These are phyloP conservation scores for Diachasmimorpha longicaudata DNA, from an alignment of 1,140 invertebrate species.

Conservation along the genomic window DNA sequence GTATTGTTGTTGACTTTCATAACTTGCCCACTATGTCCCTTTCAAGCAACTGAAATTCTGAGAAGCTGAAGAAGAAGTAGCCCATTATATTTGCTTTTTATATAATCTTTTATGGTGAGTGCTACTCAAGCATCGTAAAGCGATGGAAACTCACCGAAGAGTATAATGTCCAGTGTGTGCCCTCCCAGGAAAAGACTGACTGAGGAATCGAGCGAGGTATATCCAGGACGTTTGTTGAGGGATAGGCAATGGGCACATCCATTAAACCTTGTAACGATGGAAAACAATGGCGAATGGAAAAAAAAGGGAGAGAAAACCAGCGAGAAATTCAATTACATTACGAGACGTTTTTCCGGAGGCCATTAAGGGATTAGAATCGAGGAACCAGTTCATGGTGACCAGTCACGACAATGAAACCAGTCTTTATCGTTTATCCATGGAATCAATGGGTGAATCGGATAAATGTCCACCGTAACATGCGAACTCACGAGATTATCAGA, in stretches of 20 bases:
- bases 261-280: constrained; percentile 30
- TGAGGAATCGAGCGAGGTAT: background rate
- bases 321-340: constrained; percentile 32
- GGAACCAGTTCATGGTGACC: constrained; percentile 20
- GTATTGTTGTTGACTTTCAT: background rate
- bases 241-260: constrained; percentile 21
- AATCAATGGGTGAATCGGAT: background rate
- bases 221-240: constrained; percentile 9
- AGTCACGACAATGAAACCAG: constrained; percentile 28
- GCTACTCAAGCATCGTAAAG: constrained; percentile 17
- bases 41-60: background rate
- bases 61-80: background rate
- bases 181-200: background rate
- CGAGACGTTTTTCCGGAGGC: constrained; percentile 26
- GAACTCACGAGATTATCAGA: background rate
- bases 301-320: constrained; percentile 9
- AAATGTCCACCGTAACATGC: background rate
- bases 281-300: constrained; percentile 28
- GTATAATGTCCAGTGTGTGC: background rate
- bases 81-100: background rate
- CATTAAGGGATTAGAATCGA: constrained; percentile 30
- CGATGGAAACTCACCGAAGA: background rate
- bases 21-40: background rate
- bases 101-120: constrained; percentile 26
- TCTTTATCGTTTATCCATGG: constrained; percentile 4